phyloP scores from a whole-genome alignment of 1,140 invertebrate genomes.

The Leptinotarsa texana region DNA sequence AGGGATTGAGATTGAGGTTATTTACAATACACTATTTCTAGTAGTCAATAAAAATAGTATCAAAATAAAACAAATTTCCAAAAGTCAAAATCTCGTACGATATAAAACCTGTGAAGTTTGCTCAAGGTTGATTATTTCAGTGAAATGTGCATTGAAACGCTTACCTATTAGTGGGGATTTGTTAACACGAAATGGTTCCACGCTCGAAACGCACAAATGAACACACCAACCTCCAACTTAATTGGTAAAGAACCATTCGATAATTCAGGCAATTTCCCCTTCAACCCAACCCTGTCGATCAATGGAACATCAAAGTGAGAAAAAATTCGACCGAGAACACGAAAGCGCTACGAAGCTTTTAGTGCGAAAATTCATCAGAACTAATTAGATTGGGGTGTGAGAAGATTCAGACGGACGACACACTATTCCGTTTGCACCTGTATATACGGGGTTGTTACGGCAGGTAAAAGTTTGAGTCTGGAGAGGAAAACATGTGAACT shows the following conservation, averaged over 20 bases:
- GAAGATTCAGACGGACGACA: neutral
- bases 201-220: neutral
- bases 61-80: no score
- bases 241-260: neutral
- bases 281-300: neutral
- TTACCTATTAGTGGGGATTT: no score
- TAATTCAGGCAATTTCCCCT: conserved; percentile 8
- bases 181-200: neutral
- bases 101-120: no score
- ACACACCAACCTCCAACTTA: neutral
- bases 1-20: no score
- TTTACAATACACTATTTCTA: no score
- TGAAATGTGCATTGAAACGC: no score
- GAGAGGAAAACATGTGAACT: no score
- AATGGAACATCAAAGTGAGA: conserved; percentile 8
- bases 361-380: conserved; percentile 19
- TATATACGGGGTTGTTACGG: neutral
- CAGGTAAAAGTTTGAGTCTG: no score
- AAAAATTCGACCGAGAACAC: conserved; percentile 13
- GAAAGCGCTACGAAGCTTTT: conserved; percentile 15
- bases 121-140: no score
- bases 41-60: no score
- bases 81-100: no score
- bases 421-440: neutral
- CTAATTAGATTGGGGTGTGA: conserved; percentile 12